phyloP scores from a whole-genome alignment of 2,797 vertebrate genomes.

The Ispidina picta region DNA sequence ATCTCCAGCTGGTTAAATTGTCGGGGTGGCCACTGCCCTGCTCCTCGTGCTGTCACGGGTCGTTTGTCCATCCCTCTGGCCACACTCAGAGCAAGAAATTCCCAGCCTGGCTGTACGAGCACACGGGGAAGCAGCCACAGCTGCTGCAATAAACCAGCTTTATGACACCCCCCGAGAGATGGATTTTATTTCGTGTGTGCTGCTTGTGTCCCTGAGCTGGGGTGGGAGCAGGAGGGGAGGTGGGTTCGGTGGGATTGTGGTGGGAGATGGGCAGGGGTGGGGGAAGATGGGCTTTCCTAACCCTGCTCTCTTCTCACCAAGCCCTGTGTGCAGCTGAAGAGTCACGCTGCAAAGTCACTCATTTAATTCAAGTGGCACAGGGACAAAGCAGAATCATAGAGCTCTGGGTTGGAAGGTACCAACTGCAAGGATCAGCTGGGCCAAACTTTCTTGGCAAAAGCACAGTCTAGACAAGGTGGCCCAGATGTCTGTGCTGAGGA shows the following conservation, averaged over 20 bases:
- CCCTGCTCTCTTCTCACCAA: neutral
- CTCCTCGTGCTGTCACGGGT: neutral
- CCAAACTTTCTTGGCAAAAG: neutral
- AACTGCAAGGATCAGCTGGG: neutral
- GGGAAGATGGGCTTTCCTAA: neutral
- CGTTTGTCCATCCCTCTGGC: neutral
- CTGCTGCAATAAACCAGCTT: slow-evolving; percentile 70
- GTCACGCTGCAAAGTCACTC: rapidly evolving
- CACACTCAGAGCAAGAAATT: slow-evolving; percentile 60
- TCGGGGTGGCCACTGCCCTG: neutral
- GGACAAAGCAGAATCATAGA: neutral
- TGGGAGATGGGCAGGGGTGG: neutral
- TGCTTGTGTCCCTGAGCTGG: neutral
- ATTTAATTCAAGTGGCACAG: rapidly evolving
- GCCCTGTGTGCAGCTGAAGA: neutral
- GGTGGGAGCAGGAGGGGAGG: neutral
- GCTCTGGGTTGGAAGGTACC: neutral
- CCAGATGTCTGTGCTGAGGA: neutral
- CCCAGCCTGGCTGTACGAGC: slow-evolving; percentile 14
- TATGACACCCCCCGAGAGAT: neutral
- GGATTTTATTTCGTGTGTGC: slow-evolving; percentile 1
- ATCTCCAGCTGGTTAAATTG: neutral
- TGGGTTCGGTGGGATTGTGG: neutral
- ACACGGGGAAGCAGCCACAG: slow-evolving; percentile 39
- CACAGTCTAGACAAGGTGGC: neutral